Conservation (phyloP, 2,797 vertebrate genomes). For the Ceryle rudis region DNA sequence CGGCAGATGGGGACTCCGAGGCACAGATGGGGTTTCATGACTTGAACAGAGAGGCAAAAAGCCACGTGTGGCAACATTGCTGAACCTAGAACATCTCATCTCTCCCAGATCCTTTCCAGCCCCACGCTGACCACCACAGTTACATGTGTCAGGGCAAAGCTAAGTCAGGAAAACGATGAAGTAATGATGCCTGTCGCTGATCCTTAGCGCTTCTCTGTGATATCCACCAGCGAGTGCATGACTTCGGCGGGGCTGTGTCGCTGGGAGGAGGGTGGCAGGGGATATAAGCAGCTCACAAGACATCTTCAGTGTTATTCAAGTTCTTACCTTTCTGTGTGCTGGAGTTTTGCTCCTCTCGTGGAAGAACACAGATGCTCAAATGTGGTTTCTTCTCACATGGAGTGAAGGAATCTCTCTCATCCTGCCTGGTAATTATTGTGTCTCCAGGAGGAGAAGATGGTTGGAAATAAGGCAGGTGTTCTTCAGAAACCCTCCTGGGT, state of each 20-base stretch:
- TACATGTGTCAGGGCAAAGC: neutral
- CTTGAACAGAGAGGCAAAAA: neutral
- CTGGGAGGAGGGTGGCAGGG: neutral
- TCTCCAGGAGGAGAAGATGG: neutral
- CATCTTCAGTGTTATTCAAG: accelerated
- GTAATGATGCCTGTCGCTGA: neutral
- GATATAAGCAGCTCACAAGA: neutral
- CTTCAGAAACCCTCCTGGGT: neutral
- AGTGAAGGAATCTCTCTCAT: neutral
- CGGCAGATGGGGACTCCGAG: neutral
- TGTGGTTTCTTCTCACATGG: neutral
- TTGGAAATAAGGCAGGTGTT: neutral
- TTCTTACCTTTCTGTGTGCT: neutral
- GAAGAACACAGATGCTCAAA: neutral
- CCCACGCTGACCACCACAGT: accelerated
- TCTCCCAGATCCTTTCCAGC: neutral
- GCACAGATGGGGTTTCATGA: slow-evolving; percentile 12
- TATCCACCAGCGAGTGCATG: accelerated
- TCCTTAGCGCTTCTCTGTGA: neutral
- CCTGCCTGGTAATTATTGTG: neutral
- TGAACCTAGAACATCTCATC: neutral
- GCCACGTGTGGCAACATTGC: accelerated
- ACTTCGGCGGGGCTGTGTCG: accelerated
- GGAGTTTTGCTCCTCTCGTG: neutral
- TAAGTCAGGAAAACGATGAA: neutral